Evolutionary conservation across 2,888 invertebrate genomes (phyloP).

Genomic region (Lithophane semibrunnea): DNA sequence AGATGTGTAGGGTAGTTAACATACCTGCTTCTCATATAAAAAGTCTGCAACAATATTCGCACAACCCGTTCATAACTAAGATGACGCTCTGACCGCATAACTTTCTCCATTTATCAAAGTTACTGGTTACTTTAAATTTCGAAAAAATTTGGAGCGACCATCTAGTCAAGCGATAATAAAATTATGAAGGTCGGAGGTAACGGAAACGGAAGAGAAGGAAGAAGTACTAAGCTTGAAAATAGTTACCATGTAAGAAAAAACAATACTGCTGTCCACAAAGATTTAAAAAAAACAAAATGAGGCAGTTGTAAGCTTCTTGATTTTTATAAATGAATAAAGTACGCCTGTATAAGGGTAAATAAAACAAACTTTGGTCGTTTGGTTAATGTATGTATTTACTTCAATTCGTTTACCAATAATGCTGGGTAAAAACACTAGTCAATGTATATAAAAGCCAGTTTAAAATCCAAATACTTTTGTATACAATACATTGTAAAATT

Average conservation of each 20-base stretch:
- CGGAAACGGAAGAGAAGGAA: background rate
- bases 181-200: background rate
- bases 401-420: constrained; percentile 82
- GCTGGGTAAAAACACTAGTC: constrained; percentile 81
- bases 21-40: no score
- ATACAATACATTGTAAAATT: constrained; percentile 79
- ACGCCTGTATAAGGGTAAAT: constrained; percentile 40
- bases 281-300: no score
- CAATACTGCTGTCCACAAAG: no score
- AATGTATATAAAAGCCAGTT: constrained; percentile 86
- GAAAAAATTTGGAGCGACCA: background rate
- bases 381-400: constrained; percentile 83
- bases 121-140: background rate
- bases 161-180: no score
- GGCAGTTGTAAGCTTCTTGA: background rate
- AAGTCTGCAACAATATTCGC: no score
- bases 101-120: background rate
- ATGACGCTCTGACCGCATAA: no score
- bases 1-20: no score
- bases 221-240: background rate
- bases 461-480: constrained; percentile 78
- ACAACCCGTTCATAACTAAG: background rate
- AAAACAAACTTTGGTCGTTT: constrained; percentile 70
- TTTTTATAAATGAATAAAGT: no score
- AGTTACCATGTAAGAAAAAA: background rate